Evolutionary conservation across 2,113 vertebrate species (phyloP).

Genomic region (Atractosteus spatula): DNA sequence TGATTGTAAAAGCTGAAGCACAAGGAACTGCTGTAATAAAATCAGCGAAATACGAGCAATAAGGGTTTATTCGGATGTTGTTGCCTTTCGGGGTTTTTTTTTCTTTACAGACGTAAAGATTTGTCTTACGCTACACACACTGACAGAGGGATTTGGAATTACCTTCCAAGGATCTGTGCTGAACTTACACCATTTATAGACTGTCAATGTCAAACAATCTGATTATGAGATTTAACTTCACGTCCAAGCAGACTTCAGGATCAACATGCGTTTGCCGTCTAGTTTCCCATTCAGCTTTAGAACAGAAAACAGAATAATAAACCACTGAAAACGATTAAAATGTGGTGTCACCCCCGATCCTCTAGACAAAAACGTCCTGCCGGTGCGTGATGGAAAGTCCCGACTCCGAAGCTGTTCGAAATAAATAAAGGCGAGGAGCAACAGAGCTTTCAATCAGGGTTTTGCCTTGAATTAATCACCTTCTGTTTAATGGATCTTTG

Average conservation of each 20-base stretch:
- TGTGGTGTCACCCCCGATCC: conserved; percentile 58
- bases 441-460: conserved; percentile 47
- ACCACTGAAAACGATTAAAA: conserved; percentile 49
- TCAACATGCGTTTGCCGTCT: conserved; percentile 52
- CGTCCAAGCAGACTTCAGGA: conserved; percentile 58
- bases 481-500: conserved; percentile 59
- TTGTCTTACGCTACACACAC: conserved; percentile 27
- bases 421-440: conserved; percentile 48
- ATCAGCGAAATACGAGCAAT: background rate
- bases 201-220: conserved; percentile 64
- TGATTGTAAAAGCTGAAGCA: background rate
- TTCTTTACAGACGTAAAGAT: conserved; percentile 10
- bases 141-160: conserved; percentile 39
- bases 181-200: conserved; percentile 59
- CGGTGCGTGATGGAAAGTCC: conserved; percentile 35
- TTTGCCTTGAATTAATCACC: conserved; percentile 63
- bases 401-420: conserved; percentile 45
- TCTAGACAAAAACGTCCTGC: conserved; percentile 34
- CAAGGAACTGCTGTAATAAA: background rate
- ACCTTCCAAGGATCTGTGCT: conserved; percentile 43
- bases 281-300: conserved; percentile 32
- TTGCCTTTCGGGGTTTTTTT: background rate
- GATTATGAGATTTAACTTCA: conserved; percentile 72
- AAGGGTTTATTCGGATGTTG: background rate
- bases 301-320: conserved; percentile 43